A percentile compares a stretch with the other conserved stretches of the same genome.
These are phyloP conservation scores for Drosophila recens DNA, from an alignment of 2,888 invertebrate species.

Conservation along the genomic window DNA sequence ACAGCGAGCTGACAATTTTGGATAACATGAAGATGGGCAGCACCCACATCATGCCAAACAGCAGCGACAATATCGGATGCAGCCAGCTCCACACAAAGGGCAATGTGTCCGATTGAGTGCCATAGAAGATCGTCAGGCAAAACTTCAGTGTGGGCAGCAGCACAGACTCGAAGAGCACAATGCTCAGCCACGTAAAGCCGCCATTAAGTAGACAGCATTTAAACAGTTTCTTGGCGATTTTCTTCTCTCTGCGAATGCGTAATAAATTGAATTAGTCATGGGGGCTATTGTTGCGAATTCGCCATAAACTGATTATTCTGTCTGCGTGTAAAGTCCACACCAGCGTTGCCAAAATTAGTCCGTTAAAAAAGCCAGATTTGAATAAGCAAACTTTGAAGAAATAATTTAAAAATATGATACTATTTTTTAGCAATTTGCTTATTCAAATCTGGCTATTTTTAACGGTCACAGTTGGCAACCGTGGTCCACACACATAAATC, in stretches of 20 bases:
- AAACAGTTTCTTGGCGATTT: constrained; percentile 92
- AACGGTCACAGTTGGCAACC: no score
- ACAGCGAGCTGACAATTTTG: constrained; percentile 93
- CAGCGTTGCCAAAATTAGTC: no score
- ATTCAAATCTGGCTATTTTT: no score
- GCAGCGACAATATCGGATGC: constrained; percentile 91
- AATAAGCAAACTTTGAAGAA: no score
- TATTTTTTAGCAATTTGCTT: no score
- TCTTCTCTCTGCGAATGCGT: constrained; percentile 89
- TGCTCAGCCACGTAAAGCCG: constrained; percentile 93
- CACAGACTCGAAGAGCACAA: constrained; percentile 92
- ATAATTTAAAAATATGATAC: no score
- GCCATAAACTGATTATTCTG: constrained; percentile 4
- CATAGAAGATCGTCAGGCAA: constrained; percentile 89
- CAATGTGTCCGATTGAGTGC: constrained; percentile 87
- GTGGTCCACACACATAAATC: constrained; percentile 2
- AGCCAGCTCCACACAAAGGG: constrained; percentile 92
- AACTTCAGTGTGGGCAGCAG: constrained; percentile 91
- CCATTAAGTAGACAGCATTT: constrained; percentile 95
- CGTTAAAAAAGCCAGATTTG: no score
- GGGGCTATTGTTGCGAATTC: constrained; percentile 1
- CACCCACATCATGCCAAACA: constrained; percentile 95
- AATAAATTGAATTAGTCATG: constrained; percentile 42
- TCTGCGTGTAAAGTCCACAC: neutral
- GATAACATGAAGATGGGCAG: constrained; percentile 93